Conservation (phyloP, 2,113 vertebrate species). For the Clarias magur region DNA sequence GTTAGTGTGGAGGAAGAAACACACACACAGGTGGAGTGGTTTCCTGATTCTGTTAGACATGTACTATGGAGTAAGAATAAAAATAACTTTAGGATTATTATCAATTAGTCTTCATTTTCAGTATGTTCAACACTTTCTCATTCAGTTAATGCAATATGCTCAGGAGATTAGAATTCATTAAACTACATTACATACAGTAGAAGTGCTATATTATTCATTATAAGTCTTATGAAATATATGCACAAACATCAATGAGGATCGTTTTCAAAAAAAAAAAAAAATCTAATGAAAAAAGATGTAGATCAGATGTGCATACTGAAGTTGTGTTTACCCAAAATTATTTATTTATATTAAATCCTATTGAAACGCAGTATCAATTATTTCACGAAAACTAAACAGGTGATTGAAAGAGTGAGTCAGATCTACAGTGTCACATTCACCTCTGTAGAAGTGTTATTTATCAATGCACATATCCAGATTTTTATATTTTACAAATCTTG, state of each 20-base stretch:
- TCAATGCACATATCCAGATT: background rate
- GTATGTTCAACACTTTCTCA: background rate
- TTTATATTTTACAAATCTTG: too few relatives aligned
- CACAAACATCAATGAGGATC: background rate
- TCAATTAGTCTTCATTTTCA: background rate
- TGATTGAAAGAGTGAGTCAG: background rate
- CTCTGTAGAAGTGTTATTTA: background rate
- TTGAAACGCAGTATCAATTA: background rate
- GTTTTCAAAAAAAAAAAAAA: background rate
- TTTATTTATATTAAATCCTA: too few relatives aligned
- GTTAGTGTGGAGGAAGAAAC: too few relatives aligned
- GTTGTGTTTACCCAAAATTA: too few relatives aligned
- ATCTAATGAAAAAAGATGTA: too few relatives aligned
- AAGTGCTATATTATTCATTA: background rate
- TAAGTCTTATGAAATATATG: background rate
- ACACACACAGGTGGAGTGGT: background rate
- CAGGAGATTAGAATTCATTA: conserved; percentile 3
- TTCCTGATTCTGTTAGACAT: conserved; percentile 1
- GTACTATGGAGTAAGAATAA: background rate
- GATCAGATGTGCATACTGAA: too few relatives aligned
- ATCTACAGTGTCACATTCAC: background rate
- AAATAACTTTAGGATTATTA: background rate
- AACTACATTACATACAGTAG: background rate
- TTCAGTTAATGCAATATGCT: background rate
- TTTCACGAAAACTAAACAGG: background rate